Evolutionary conservation across 2,888 invertebrate genomes (phyloP), one percentile per base, ranked within the genome.

Genomic region (Gymnoscelis rufifasciata): DNA sequence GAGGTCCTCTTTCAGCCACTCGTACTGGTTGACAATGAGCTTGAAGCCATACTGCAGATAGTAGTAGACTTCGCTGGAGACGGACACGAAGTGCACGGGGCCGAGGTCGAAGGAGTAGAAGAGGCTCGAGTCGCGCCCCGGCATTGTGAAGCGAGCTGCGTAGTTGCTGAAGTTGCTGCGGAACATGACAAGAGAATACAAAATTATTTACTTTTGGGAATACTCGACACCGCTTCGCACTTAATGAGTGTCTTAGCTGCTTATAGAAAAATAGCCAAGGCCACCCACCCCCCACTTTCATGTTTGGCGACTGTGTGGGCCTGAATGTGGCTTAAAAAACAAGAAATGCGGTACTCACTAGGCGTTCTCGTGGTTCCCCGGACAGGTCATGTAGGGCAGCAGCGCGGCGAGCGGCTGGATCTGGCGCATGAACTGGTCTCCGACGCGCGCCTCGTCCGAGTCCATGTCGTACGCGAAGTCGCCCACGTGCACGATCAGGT

Each of bases 131-230:
- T 86, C 79, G 10, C 82, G 80, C 12, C 94, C 93, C 0, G 98
- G 98, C 98, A 98, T 98, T 43, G 92, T 92, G 84, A 98, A 99
- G 12, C 98, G 91, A 43, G 92, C 92, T 60, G 93, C 93, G 80
- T 98, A 99, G 84, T 99, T 95, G 55, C 96, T 95, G 87, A 98
- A 99, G 83, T 99, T 98, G 72, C 96, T 96, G n/a, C n/a, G n/a
- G n/a, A n/a, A n/a, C n/a, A n/a, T n/a, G n/a, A n/a, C n/a, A n/a
- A n/a, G n/a, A n/a, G n/a, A n/a, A n/a, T n/a, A n/a, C 19, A 3
- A 5, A 3, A 19, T 5, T 5, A 19, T 3, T 19, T 3, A 5
- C 3, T 19, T 19, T 3, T 19, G 19, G 19, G 5, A 5, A 3
- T 19, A 3, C 19, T 19, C 19, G 19, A n/a, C n/a, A n/a, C n/a